Evolutionary conservation across 2,888 invertebrate genomes (phyloP), one percentile per base, ranked within the genome.

Genomic region (Hyles lineata): DNA sequence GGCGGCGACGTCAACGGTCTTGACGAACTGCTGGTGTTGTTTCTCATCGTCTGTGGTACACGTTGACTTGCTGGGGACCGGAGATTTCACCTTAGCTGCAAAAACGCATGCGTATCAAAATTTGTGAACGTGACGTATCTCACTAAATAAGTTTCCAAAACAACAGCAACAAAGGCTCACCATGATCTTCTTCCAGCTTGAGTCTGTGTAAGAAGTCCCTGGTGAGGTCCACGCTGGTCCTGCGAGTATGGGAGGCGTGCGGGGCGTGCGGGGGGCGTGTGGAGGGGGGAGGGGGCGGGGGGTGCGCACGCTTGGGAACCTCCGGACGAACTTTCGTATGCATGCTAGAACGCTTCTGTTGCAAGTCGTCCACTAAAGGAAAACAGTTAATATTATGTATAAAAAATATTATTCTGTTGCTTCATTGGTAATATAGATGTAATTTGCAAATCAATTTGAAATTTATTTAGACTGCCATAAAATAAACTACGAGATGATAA

Each of bases 11-110:
- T 84, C 82, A 3, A 83, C 76, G 0, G 77, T 72, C 8, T 72
- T 75, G 17, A 74, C 43, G 55, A 86, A 79, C 74, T 78, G 73
- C 50, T 76, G 76, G 9, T 74, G 76, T 29, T 72, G 74, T 58
- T 81, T 82, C 43, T 81, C 80, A 1, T 81, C 82, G 2, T 80
- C 84, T 0, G 75, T 74, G 62, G 75, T 79, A 19, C 58, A 72
- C 62, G 69, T 19, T 50, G 70, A 43, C n/a, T 52, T 19, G 7
- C 2, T 4, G 29, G 1, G 62, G 1, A 9, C 1, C 35, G 19
- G 19, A 17, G 35, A 62, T 32, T 32, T 62, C 19, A 19, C 1
- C 8, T 19, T 62, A 62, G 2, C 32, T 62, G 61, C 6, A n/a
- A 43, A 11, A 43, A 11, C 3, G 15, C 43, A 43, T 11, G 11